Percentiles rank a stretch among this genome's conserved stretches.
These are phyloP conservation scores for Shinisaurus crocodilurus DNA, from an alignment of 2,113 vertebrate species.

Conservation along the genomic window DNA sequence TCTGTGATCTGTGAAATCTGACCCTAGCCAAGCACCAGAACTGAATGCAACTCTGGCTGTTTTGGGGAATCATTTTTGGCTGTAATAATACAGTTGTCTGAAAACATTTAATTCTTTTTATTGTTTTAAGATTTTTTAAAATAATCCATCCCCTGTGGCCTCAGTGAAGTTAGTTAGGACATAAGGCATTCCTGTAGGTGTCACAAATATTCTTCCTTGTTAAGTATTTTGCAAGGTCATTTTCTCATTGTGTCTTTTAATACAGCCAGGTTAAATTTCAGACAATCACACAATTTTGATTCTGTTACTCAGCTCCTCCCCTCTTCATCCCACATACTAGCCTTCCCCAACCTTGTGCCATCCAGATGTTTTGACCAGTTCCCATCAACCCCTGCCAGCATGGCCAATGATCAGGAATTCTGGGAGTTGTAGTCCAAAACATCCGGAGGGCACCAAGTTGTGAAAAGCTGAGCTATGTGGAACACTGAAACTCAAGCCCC, in stretches of 20 bases:
- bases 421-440: too few species aligned
- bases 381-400: too few species aligned
- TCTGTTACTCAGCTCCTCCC: too few species aligned
- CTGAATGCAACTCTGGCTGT: neutral
- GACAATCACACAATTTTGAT: too few species aligned
- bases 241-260: neutral
- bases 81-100: neutral
- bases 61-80: neutral
- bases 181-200: too few species aligned
- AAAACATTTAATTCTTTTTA: neutral
- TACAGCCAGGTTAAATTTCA: neutral
- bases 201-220: neutral
- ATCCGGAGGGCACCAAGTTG: too few species aligned
- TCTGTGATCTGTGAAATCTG: too few species aligned
- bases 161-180: neutral
- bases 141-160: neutral
- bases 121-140: neutral
- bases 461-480: too few species aligned
- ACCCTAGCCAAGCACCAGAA: neutral
- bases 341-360: too few species aligned
- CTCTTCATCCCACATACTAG: too few species aligned
- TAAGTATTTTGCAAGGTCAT: neutral
- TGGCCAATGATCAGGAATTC: too few species aligned
- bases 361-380: too few species aligned
- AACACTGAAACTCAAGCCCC: neutral